These are phyloP conservation scores for Gadopsis bispinosus DNA, from an alignment of 2,797 vertebrate genomes.

Conservation along the genomic window DNA sequence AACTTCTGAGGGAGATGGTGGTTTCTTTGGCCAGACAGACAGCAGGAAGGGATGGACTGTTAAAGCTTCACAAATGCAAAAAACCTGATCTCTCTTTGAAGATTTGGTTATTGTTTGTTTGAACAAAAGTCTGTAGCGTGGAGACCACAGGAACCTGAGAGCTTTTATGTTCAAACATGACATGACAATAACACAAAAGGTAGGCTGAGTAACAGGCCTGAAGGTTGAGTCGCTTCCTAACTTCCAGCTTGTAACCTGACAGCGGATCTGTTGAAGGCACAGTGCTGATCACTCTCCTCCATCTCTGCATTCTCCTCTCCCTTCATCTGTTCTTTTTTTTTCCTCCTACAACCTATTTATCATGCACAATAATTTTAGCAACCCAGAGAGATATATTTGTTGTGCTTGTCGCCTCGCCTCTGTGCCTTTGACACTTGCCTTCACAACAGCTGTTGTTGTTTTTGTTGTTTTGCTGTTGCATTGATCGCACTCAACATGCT, in stretches of 20 bases:
- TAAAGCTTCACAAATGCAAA: constrained; percentile 1
- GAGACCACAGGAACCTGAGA: constrained; percentile 50
- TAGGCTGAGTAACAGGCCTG: constrained; percentile 1
- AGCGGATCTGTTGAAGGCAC: constrained; percentile 19
- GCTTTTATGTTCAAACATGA: constrained; percentile 61
- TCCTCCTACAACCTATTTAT: neutral
- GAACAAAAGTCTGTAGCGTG: constrained; percentile 30
- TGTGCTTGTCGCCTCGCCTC: constrained; percentile 9
- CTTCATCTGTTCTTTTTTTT: constrained; percentile 10
- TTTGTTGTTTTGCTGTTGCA: neutral
- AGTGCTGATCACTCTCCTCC: constrained; percentile 9
- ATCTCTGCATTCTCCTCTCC: neutral
- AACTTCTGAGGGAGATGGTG: neutral
- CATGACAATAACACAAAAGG: constrained; percentile 60
- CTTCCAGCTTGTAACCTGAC: constrained; percentile 33
- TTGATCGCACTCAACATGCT: neutral
- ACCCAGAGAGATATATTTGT: neutral
- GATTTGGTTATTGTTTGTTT: constrained; percentile 56
- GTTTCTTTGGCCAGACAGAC: neutral
- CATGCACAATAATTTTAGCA: constrained; percentile 8
- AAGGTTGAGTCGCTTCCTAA: constrained; percentile 18
- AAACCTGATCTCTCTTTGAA: constrained; percentile 36
- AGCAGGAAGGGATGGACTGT: neutral
- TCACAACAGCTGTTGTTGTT: neutral
- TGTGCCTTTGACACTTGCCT: neutral